Percentiles rank a stretch among this genome's conserved stretches.
phyloP scores from a whole-genome alignment of 1,140 invertebrate genomes.

The Nixonia krombeini region DNA sequence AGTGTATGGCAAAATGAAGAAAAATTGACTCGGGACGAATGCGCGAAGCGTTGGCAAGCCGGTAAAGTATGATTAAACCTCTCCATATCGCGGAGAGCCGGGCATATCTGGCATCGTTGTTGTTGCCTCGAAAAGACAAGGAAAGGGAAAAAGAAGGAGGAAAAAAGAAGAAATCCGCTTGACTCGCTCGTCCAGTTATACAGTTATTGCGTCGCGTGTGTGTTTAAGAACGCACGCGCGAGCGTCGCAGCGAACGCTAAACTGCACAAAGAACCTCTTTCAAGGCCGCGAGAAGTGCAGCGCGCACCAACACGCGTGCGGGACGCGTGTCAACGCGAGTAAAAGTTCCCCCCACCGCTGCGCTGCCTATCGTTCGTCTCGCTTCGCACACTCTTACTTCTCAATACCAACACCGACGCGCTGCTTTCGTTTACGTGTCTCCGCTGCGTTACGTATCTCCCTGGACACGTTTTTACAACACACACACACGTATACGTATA shows the following conservation, averaged over 20 bases:
- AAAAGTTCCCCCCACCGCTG: constrained; percentile 48
- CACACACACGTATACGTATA: no score
- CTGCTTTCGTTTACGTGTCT: constrained; percentile 24
- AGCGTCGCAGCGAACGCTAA: constrained; percentile 56
- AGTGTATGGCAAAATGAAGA: no score
- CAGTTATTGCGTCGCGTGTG: constrained; percentile 50
- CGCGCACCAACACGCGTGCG: constrained; percentile 50
- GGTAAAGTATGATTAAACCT: constrained; percentile 42
- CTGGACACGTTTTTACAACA: neutral
- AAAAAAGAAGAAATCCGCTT: constrained; percentile 34
- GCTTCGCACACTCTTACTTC: constrained; percentile 42
- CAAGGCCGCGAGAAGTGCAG: constrained; percentile 64
- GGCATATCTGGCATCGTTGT: constrained; percentile 28
- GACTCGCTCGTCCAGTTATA: constrained; percentile 43
- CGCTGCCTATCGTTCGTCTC: constrained; percentile 36
- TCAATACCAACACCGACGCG: constrained; percentile 46
- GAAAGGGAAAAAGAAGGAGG: constrained; percentile 17
- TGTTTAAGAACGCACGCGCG: constrained; percentile 40
- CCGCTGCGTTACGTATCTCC: constrained; percentile 16
- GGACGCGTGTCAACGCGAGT: constrained; percentile 52
- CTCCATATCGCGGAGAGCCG: constrained; percentile 14
- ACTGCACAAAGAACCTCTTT: constrained; percentile 69
- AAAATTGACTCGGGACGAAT: no score
- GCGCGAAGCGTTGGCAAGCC: constrained; percentile 30
- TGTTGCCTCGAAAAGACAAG: constrained; percentile 20